phyloP scores from a whole-genome alignment of 23 tunicate species.

The Trididemnum miniatum region DNA sequence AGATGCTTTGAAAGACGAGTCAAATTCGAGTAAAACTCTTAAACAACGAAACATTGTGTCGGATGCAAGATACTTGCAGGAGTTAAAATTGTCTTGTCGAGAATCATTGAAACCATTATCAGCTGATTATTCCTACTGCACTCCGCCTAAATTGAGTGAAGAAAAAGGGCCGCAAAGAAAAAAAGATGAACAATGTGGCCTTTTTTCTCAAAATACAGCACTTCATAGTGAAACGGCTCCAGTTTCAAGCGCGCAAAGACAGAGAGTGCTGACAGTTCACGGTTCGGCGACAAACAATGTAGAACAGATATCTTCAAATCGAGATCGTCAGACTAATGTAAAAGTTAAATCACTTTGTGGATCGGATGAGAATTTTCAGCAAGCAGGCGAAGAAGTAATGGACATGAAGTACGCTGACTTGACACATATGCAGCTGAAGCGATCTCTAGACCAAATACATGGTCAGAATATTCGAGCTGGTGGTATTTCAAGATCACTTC shows the following conservation, averaged over 20 bases:
- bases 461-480: constrained; percentile 17
- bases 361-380: neutral
- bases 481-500: neutral
- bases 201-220: neutral
- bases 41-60: neutral
- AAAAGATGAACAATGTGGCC: constrained; percentile 11
- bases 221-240: constrained; percentile 3
- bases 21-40: neutral
- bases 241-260: constrained; percentile 31
- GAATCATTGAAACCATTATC: neutral
- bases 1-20: neutral
- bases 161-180: constrained; percentile 13
- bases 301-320: neutral
- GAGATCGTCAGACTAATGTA: neutral
- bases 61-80: neutral
- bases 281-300: constrained; percentile 29
- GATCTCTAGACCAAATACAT: constrained; percentile 70
- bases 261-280: constrained; percentile 13
- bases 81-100: neutral
- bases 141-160: constrained; percentile 32
- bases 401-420: constrained; percentile 77
- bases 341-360: neutral
- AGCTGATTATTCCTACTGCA: constrained; percentile 36
- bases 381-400: constrained; percentile 37
- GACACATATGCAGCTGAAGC: constrained; percentile 75